A percentile compares a stretch with the other conserved stretches of the same genome.
These are phyloP conservation scores for Drusus annulatus DNA, from an alignment of 1,140 invertebrate species.

Conservation along the genomic window DNA sequence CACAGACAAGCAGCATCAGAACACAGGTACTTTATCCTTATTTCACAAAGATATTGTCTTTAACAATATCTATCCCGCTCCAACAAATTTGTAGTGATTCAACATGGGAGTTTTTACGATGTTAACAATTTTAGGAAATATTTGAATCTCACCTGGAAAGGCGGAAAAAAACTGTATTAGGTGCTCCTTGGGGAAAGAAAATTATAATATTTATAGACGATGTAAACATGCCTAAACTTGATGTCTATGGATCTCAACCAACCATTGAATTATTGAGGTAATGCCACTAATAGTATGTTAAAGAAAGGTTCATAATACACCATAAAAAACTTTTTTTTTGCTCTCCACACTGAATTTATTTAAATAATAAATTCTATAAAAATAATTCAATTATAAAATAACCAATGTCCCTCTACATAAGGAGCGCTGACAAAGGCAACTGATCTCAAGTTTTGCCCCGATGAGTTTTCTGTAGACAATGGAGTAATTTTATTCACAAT, in stretches of 20 bases:
- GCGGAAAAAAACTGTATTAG: slow-evolving; percentile 84
- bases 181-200: slow-evolving; percentile 88
- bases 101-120: background rate
- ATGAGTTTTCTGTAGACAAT: too few species aligned
- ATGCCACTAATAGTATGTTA: background rate
- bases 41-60: background rate
- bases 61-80: background rate
- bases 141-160: slow-evolving; percentile 87
- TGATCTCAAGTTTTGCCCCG: too few species aligned
- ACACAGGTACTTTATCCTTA: slow-evolving; percentile 70
- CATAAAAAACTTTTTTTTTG: too few species aligned
- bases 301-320: too few species aligned
- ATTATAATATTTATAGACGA: slow-evolving; percentile 93
- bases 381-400: too few species aligned
- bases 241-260: slow-evolving; percentile 91
- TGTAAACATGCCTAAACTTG: slow-evolving; percentile 90
- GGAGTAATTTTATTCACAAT: too few species aligned
- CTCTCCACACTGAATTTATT: too few species aligned
- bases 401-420: too few species aligned
- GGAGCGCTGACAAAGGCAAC: too few species aligned
- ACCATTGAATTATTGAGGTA: slow-evolving; percentile 89
- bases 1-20: slow-evolving; percentile 87
- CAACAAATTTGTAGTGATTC: background rate
- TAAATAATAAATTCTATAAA: too few species aligned
- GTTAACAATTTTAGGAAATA: slow-evolving; percentile 74